Base-by-base conservation (phyloP, 2,888 invertebrate species). In the Spicauda simplicius region DNA sequence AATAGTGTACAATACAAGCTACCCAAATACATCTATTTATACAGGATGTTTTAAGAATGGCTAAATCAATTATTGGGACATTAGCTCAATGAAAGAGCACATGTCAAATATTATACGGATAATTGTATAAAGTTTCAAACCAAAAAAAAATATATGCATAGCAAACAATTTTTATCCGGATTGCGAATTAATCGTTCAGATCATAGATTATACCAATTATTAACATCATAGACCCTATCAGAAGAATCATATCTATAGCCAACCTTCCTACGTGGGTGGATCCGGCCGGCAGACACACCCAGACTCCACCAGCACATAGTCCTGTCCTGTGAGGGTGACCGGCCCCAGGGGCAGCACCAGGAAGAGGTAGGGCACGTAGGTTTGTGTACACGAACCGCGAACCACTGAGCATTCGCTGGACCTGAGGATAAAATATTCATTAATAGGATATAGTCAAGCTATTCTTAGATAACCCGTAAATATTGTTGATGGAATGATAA, bases 271-370 rank as follows among this genome's bases (percentile, higher is more conserved):
- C 62, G 73, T 69, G 60, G 80, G 74, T 7, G 88, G 85, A 53
- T 90, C 90, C 11, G 95, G 95, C 79, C 96, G 96, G 86, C 98
- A 98, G 33, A 97, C 97, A 84, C 98, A 98, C n/a, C 98, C 98
- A 77, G 97, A 98, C 86, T 98, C 98, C 30, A 98, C 98, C 60
- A 98, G 93, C n/a, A 98, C 97, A 88, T 98, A 98, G 88, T 98
- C 98, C 86, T 98, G 98, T 6, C 98, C 98, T 4, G 98, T 98
- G 18, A 98, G 91, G 12, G 98, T 98, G 18, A 98, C 98, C 14
- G 98, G 98, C 7, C 98, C 98, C 65, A 98, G 86, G 0, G 98
- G 98, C 69, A 98, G 96, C 68, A 98, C 98, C 85, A 98, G 94
- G 90, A 98, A 98, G 75, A 98, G 88, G 85, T 98, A 98, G 12